phyloP scores from a whole-genome alignment of 2,113 vertebrate species.

The Eolophus roseicapilla region DNA sequence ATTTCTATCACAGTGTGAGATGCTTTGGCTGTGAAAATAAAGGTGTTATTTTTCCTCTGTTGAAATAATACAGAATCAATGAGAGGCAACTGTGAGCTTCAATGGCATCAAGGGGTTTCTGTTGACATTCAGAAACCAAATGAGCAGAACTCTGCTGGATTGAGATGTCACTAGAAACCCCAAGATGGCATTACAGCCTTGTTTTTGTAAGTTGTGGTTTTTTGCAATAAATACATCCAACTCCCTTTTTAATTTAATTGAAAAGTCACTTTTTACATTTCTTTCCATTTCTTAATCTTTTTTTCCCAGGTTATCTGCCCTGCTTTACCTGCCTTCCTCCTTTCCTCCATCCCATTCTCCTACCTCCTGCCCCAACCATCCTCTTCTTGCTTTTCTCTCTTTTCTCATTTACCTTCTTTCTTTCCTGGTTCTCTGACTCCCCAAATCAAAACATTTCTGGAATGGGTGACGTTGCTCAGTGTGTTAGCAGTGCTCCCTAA shows the following conservation, averaged over 20 bases:
- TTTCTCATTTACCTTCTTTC: background rate
- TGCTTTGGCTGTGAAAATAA: constrained; percentile 52
- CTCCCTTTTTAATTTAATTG: background rate
- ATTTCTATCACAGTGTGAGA: constrained; percentile 62
- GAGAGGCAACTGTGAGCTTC: constrained; percentile 29
- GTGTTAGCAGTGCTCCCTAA: background rate
- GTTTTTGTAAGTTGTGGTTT: constrained; percentile 48
- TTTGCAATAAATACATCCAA: constrained; percentile 6
- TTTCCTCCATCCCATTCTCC: background rate
- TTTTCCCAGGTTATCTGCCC: background rate
- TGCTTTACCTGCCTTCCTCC: background rate
- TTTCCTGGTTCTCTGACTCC: background rate
- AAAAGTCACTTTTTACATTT: background rate
- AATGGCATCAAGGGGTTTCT: constrained; percentile 37
- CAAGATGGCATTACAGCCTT: constrained; percentile 72
- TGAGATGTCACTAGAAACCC: constrained; percentile 69
- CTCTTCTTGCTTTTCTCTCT: background rate
- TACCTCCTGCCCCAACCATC: background rate
- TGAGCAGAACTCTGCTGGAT: constrained; percentile 45
- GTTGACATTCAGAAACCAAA: constrained; percentile 53
- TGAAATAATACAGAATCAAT: constrained; percentile 68
- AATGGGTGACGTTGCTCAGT: background rate
- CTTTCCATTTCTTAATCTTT: background rate
- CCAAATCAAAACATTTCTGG: background rate
- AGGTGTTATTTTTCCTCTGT: constrained; percentile 59